Base-by-base conservation (phyloP, 37 sponge, comb jelly and placozoan genomes). In the Amphimedon queenslandica region DNA sequence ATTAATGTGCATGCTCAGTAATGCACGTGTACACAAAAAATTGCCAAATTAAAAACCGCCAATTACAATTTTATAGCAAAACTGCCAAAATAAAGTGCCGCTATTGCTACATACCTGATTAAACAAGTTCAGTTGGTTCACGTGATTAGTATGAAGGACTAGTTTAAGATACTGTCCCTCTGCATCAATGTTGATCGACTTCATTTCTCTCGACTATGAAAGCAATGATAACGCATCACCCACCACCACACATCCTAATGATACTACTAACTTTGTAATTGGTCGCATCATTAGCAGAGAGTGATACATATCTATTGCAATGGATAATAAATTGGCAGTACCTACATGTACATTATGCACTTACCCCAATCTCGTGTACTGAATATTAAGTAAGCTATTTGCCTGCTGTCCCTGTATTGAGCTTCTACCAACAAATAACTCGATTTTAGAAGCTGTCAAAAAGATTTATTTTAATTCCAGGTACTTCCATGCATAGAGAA, bases 61-160 rank as follows among this genome's bases (percentile, higher is more conserved):
- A n/a, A n/a, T n/a, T n/a, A n/a, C n/a, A n/a, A n/a, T n/a, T n/a
- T n/a, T n/a, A n/a, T n/a, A n/a, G n/a, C n/a, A n/a, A n/a, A n/a
- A n/a, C n/a, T n/a, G n/a, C n/a, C n/a, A n/a, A n/a, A n/a, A n/a
- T n/a, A n/a, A n/a, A n/a, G n/a, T n/a, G n/a, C n/a, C n/a, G n/a
- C n/a, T n/a, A n/a, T n/a, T n/a, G n/a, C n/a, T n/a, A n/a, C n/a
- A n/a, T 55, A 90, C 91, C 85, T 94, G 95, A 51, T 94, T 94
- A 56, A 80, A 94, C 2, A 87, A 34, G 84, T 94, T 94, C 6
- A 79, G 82, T 34, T 75, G 58, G 71, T 94, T 94, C 72, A 94
- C 56, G 78, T 94, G 90, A 63, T 94, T 94, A 56, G 74, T 65
- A n/a, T 80, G 81, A 6, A 86, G 42, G 4, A 82, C 57, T 27